phyloP scores from a whole-genome alignment of 2,888 invertebrate genomes.

The Stenurella melanura region DNA sequence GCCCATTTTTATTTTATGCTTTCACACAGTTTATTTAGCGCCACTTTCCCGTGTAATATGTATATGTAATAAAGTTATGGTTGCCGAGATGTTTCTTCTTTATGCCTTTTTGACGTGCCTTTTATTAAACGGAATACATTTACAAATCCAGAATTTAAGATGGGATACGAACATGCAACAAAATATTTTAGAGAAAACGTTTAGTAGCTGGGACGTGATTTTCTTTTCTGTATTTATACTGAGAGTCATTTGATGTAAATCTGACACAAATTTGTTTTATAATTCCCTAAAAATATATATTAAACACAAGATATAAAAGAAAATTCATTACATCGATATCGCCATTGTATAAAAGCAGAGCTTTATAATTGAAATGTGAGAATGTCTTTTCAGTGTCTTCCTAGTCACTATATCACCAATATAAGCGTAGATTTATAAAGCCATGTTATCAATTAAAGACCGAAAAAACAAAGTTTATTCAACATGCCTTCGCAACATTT shows the following conservation, averaged over 20 bases:
- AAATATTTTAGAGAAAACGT: conserved; percentile 12
- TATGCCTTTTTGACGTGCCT: conserved; percentile 38
- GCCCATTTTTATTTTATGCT: conserved; percentile 15
- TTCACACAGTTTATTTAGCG: conserved; percentile 33
- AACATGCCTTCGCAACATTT: too few relatives aligned
- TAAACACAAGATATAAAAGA: too few relatives aligned
- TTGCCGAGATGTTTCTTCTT: conserved; percentile 33
- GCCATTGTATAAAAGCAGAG: too few relatives aligned
- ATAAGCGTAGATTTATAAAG: too few relatives aligned
- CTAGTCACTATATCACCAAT: too few relatives aligned
- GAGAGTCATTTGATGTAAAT: background rate
- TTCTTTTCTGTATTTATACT: background rate
- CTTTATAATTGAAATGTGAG: too few relatives aligned
- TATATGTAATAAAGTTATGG: conserved; percentile 42
- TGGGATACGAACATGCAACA: background rate
- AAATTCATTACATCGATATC: too few relatives aligned
- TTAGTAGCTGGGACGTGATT: background rate
- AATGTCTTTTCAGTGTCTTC: too few relatives aligned
- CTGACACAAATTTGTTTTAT: too few relatives aligned
- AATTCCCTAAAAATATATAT: too few relatives aligned
- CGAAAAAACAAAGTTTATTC: too few relatives aligned
- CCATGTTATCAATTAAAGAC: too few relatives aligned
- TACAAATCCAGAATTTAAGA: conserved; percentile 18
- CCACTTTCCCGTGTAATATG: conserved; percentile 34
- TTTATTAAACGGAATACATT: conserved; percentile 40